Base-by-base conservation (phyloP, 1,140 invertebrate species). In the Drosophila aff. region DNA sequence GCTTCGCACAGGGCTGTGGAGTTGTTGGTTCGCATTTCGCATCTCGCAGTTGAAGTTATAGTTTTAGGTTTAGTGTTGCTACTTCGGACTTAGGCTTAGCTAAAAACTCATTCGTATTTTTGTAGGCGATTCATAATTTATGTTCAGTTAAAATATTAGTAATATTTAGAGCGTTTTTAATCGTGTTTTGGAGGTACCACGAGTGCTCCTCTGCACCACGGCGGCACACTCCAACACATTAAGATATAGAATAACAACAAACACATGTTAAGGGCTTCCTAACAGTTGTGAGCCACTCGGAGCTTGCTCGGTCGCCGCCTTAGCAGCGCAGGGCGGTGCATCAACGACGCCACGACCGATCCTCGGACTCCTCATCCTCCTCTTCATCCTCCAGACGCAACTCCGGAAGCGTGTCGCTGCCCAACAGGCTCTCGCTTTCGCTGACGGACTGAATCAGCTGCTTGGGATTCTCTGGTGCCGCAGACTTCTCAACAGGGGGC, bases 271-370 rank as follows among this genome's bases (percentile, higher is more conserved):
- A 78, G 79, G 77, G 61, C 64, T 79, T 43, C 77, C 68, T 65
- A 87, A 84, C 77, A 87, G 67, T 63, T 68, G 60, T 68, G 59
- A 81, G 77, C 77, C 77, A 78, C 55, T 58, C 71, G 36, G 61
- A 81, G 73, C 55, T 81, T 58, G 73, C 55, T 66, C 58, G 47
- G 61, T 60, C 63, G 73, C 40, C 55, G 57, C 36, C 43, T 73
- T 36, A 79, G 75, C 68, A 49, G 38, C 57, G 80, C 33, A 65
- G 61, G 68, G 82, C 82, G 52, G 41, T 79, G 58, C 75, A 92
- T 93, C 91, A 93, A 93, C 92, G 92, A 58, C 92, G 92, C 92
- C 92, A 93, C 18, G 92, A 91, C 44, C 92, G 91, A 81, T 93
- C 91, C 77, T 93, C 92, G 43, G 91, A 86, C 68, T 93, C 92